Evolutionary conservation across 2,888 invertebrate genomes (phyloP).

Genomic region (Apotomis betuletana): DNA sequence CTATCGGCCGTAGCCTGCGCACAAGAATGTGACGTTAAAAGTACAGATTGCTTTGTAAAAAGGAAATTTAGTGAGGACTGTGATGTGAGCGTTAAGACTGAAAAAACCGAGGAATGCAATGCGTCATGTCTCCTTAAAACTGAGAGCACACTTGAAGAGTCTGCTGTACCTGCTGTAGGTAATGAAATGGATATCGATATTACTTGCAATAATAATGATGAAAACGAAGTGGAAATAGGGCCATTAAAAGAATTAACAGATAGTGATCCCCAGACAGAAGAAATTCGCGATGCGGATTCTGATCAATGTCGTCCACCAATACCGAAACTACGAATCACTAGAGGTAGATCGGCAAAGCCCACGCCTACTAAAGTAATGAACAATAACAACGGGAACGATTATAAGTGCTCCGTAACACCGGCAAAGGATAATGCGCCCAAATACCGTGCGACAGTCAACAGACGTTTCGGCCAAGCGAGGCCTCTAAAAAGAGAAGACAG

Average conservation of each 20-base stretch:
- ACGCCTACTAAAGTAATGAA: slow-evolving; percentile 64
- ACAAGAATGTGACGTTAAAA: slow-evolving; percentile 84
- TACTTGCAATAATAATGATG: slow-evolving; percentile 70
- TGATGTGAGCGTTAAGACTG: slow-evolving; percentile 65
- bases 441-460: slow-evolving; percentile 84
- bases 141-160: slow-evolving; percentile 81
- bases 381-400: slow-evolving; percentile 77
- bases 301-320: slow-evolving; percentile 72
- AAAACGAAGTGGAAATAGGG: slow-evolving; percentile 78
- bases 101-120: slow-evolving; percentile 60
- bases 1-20: slow-evolving; percentile 85
- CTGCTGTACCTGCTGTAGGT: slow-evolving; percentile 78
- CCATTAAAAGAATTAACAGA: slow-evolving; percentile 79
- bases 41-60: slow-evolving; percentile 73
- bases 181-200: slow-evolving; percentile 81
- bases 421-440: slow-evolving; percentile 73
- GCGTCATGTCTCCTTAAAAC: slow-evolving; percentile 70
- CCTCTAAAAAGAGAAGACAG: slow-evolving; percentile 85
- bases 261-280: slow-evolving; percentile 63
- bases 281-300: slow-evolving; percentile 50
- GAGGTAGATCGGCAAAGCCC: slow-evolving; percentile 69
- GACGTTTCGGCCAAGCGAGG: slow-evolving; percentile 83
- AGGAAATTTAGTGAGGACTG: slow-evolving; percentile 68
- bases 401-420: slow-evolving; percentile 76
- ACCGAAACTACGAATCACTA: slow-evolving; percentile 79